These are phyloP conservation scores for Geotria australis DNA, from an alignment of 2,797 vertebrate species.

Conservation along the genomic window DNA sequence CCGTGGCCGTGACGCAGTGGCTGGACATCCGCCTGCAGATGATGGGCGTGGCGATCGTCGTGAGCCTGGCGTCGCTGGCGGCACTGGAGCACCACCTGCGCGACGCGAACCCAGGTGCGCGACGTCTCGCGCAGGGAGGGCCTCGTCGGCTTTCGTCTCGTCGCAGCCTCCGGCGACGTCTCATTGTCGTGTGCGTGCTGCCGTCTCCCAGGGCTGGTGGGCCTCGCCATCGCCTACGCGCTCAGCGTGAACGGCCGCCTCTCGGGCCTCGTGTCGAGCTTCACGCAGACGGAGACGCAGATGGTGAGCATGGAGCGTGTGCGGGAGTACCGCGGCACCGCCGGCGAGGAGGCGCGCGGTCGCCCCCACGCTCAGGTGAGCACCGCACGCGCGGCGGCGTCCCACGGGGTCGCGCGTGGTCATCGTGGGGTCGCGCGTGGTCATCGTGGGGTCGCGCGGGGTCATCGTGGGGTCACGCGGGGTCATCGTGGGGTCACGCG, in stretches of 20 bases:
- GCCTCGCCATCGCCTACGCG: conserved; percentile 57
- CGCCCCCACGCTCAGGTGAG: not conserved
- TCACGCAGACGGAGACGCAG: conserved; percentile 66
- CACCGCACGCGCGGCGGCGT: not conserved
- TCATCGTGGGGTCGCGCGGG: too few species aligned
- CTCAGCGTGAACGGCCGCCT: conserved; percentile 54
- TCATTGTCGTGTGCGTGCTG: too few species aligned
- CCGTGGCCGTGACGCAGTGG: conserved; percentile 46
- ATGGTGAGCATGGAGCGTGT: conserved; percentile 73
- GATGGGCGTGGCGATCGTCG: conserved; percentile 53
- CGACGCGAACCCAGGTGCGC: conserved; percentile 42
- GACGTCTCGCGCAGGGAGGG: too few species aligned
- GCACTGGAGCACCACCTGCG: conserved; percentile 43
- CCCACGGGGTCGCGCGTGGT: too few species aligned
- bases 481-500: too few species aligned
- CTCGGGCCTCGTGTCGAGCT: conserved; percentile 51
- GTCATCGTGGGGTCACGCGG: too few species aligned
- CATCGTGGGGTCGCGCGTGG: too few species aligned
- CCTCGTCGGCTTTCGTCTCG: too few species aligned
- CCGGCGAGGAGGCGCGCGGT: conserved; percentile 31
- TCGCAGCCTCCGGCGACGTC: too few species aligned
- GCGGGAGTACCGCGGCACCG: conserved; percentile 43
- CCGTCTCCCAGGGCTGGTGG: conserved; percentile 36
- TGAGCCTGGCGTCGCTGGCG: conserved; percentile 30
- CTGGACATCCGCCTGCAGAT: conserved; percentile 82